Conservation (phyloP, 2,113 vertebrate genomes). For the Equus quagga region DNA sequence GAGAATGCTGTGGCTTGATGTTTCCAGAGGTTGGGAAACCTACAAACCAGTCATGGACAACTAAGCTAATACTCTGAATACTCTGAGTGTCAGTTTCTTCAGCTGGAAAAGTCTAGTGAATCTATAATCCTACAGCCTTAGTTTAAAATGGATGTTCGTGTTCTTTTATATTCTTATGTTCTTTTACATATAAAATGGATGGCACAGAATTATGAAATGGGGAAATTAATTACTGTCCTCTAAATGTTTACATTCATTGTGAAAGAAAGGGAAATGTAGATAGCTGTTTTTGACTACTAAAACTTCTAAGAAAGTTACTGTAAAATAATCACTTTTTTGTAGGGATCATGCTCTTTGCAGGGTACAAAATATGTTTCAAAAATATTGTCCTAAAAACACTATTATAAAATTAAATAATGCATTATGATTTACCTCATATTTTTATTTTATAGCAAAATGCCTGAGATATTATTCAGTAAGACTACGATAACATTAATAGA, state of each 20-base stretch:
- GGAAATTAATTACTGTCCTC: background rate
- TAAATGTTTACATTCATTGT: background rate
- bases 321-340: background rate
- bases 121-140: background rate
- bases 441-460: conserved; percentile 48
- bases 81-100: background rate
- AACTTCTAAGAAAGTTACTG: background rate
- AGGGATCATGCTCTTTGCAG: background rate
- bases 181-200: background rate
- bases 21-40: background rate
- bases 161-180: background rate
- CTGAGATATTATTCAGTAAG: background rate
- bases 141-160: background rate
- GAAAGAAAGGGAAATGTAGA: background rate
- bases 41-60: background rate
- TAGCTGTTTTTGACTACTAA: background rate
- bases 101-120: background rate
- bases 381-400: background rate
- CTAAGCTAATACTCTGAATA: background rate
- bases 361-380: background rate
- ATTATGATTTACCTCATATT: background rate
- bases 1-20: background rate
- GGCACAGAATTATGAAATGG: background rate
- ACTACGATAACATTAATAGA: background rate
- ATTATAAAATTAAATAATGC: background rate